Evolutionary conservation across 2,888 invertebrate species (phyloP), one percentile per base, ranked within the genome.

Genomic region (Sturmia bella): DNA sequence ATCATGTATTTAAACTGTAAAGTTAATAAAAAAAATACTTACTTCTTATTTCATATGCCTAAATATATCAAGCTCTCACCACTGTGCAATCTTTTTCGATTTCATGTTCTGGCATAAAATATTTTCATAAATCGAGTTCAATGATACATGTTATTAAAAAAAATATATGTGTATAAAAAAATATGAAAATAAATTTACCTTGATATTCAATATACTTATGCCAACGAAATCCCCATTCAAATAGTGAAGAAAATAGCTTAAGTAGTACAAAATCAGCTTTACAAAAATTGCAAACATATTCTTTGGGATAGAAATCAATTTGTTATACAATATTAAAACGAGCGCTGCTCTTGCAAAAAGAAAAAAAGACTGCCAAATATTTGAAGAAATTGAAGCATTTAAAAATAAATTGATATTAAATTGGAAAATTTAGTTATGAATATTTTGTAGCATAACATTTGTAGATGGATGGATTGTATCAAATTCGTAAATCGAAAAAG

Each of bases 131-230:
- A 63, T 32, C 43, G 69, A 63, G 24, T 69, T 69, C 69, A 77
- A 69, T 77, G 69, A 69, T 63, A 69, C 76, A 63, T 77, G 76
- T 69, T 77, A 77, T 70, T 77, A 70, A 70, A 70, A 70, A 76
- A 63, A 54, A 17, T n/a, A 37, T 41, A 13, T 43, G 21, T 24
- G 45, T 13, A 50, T 41, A 32, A n/a, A 32, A 52, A 37, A 56
- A 15, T 54, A 54, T n/a, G 12, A 50, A 70, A 50, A 24, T 15
- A 37, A 70, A 64, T 78, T 43, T 52, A 64, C 59, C 32, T 66
- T 66, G 66, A 52, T 59, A 59, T 66, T 43, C 52, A 54, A 11
- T 59, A n/a, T 11, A 72, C 32, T 48, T 39, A 17, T 50, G 19
- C 54, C 41, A 72, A 63, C n/a, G 5, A 50, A 41, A 41, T 66